phyloP scores from a whole-genome alignment of 2,888 invertebrate species.

The Drepanosiphum platanoidis region DNA sequence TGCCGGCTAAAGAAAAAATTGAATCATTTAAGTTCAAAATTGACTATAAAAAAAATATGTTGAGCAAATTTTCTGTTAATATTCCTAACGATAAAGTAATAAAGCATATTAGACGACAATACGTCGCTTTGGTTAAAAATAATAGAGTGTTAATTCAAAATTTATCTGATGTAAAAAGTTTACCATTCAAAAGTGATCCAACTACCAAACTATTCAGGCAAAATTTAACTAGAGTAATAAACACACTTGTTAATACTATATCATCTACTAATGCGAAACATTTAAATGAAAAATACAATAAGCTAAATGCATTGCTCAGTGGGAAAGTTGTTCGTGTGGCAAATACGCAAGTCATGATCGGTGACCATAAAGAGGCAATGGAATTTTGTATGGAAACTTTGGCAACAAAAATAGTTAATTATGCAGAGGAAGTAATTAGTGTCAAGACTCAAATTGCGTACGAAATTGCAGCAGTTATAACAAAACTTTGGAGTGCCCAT shows the following conservation, averaged over 20 bases:
- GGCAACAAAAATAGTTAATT: slow-evolving; percentile 67
- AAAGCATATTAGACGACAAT: slow-evolving; percentile 30
- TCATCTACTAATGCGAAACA: slow-evolving; percentile 80
- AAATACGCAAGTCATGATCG: slow-evolving; percentile 42
- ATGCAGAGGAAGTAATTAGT: slow-evolving; percentile 86
- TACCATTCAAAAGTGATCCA: slow-evolving; percentile 37
- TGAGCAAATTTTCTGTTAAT: slow-evolving; percentile 22
- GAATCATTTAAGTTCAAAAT: neutral
- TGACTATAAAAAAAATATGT: neutral
- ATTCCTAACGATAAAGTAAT: neutral
- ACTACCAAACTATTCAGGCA: slow-evolving; percentile 39
- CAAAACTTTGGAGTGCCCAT: slow-evolving; percentile 82
- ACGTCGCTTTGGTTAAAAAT: slow-evolving; percentile 37
- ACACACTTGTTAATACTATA: slow-evolving; percentile 87
- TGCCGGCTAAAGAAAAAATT: neutral
- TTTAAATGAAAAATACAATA: slow-evolving; percentile 79
- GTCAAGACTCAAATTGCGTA: slow-evolving; percentile 88
- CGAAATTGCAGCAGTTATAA: slow-evolving; percentile 81
- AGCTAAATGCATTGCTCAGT: slow-evolving; percentile 74
- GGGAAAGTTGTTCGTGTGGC: slow-evolving; percentile 44
- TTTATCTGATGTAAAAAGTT: neutral
- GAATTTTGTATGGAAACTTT: slow-evolving; percentile 50
- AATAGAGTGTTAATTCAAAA: slow-evolving; percentile 33
- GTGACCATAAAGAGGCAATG: slow-evolving; percentile 22
- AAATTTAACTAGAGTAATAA: slow-evolving; percentile 71